phyloP scores from a whole-genome alignment of 2,888 invertebrate species.

The Achlya flavicornis region DNA sequence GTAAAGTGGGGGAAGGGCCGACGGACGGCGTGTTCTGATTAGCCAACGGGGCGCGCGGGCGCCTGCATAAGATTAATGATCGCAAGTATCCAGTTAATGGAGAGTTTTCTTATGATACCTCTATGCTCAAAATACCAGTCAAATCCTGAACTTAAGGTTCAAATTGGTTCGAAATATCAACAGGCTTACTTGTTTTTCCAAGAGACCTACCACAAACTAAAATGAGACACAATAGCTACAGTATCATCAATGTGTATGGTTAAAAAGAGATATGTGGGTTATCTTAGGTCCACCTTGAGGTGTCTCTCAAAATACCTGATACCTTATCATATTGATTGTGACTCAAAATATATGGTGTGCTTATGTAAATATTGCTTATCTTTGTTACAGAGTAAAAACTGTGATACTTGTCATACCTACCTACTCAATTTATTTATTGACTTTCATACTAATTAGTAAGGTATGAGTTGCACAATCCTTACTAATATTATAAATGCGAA shows the following conservation, averaged over 20 bases:
- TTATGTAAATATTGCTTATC: constrained; percentile 8
- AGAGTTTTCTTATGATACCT: no score
- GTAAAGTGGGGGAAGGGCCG: no score
- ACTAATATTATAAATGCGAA: no score
- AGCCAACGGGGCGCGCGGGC: no score
- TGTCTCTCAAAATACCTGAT: background rate
- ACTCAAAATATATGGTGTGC: background rate
- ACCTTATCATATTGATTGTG: background rate
- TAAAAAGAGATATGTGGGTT: background rate
- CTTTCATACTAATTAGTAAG: background rate
- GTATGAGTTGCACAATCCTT: no score
- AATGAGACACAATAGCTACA: background rate
- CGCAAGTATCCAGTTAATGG: no score
- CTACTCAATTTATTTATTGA: background rate
- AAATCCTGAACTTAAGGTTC: no score
- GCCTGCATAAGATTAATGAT: no score
- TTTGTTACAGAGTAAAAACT: background rate
- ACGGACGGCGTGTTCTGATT: no score
- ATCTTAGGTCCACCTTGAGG: constrained; percentile 1
- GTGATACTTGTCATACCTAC: background rate
- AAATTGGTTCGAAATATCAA: no score
- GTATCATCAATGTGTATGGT: background rate
- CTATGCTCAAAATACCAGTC: no score
- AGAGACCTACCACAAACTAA: background rate
- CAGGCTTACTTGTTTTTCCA: no score